Evolutionary conservation across 2,113 vertebrate species (phyloP).

Genomic region (Calyptomena viridis): DNA sequence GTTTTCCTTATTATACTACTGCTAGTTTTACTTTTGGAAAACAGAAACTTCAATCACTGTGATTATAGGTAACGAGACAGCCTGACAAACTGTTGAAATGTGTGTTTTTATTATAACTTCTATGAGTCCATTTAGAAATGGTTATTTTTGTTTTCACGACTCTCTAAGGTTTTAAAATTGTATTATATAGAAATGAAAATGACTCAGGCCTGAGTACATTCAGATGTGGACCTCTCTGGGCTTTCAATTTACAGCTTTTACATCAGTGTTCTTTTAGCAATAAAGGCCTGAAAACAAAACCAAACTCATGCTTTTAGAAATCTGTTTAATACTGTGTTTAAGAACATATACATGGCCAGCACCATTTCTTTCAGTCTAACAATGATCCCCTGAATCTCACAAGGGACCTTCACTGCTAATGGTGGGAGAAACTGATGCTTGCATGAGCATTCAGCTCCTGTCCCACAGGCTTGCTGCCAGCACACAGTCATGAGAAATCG

Average conservation of each 20-base stretch:
- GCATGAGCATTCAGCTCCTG: not conserved
- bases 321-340: not conserved
- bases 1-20: slow-evolving; percentile 20
- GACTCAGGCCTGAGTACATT: not conserved
- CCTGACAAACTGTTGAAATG: slow-evolving; percentile 57
- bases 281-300: not conserved
- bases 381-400: not conserved
- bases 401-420: not conserved
- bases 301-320: not conserved
- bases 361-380: not conserved
- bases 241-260: not conserved
- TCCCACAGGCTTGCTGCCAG: not conserved
- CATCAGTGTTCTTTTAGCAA: not conserved
- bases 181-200: slow-evolving; percentile 26
- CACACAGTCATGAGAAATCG: not conserved
- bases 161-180: slow-evolving; percentile 37
- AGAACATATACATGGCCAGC: not conserved
- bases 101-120: slow-evolving; percentile 51
- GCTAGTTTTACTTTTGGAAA: slow-evolving; percentile 63
- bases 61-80: slow-evolving; percentile 61
- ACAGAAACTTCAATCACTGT: slow-evolving; percentile 56
- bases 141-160: slow-evolving; percentile 40
- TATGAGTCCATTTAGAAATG: slow-evolving; percentile 34
- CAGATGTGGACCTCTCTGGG: not conserved
- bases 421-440: not conserved